Evolutionary conservation across 2,888 invertebrate genomes (phyloP), one percentile per base, ranked within the genome.

Genomic region (Dichetophora obliterata): DNA sequence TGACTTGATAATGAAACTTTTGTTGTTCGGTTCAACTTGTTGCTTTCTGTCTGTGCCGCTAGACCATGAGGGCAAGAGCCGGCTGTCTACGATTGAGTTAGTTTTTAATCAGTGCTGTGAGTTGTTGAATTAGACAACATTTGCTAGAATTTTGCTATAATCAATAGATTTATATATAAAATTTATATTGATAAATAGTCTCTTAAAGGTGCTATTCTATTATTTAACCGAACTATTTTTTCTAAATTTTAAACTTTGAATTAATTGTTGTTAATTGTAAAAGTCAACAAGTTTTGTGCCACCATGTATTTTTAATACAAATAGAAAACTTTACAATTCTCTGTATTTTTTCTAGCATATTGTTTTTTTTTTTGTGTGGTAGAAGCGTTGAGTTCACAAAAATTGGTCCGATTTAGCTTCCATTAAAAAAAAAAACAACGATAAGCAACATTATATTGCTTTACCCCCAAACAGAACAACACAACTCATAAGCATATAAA

Each of bases 1-100:
- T 11, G 14, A n/a, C n/a, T n/a, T 34, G 63, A 27, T 19, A 65
- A 34, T 34, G 31, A 65, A 31, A n/a, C 4, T 68, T 0, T 68
- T 68, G 48, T 50, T 68, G 68, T 68, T 68, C 27, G 68, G 27
- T 68, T 50, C 27, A 50, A 68, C 68, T 68, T 68, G 68, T 68
- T 68, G 68, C 68, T 43, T 11, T 19, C 14, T 19, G 11, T 22
- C 19, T 54, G 54, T 16, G 66, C 24, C 66, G 19, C 37, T 63
- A 48, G 22, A 19, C 22, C 48, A 9, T 19, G 61, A 1, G 31
- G 5, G 16, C 19, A n/a, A 54, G 19, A n/a, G 19, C 19, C 61
- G 16, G 27, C 31, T 22, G 61, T 61, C 61, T 24, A n/a, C 8
- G 34, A 34, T 65, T 37, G 34, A 37, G 14, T 66, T 37, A n/a